A percentile compares a stretch with the other conserved stretches of the same genome.
Conservation (phyloP, 2,113 vertebrate genomes). For the Gulo gulo region DNA sequence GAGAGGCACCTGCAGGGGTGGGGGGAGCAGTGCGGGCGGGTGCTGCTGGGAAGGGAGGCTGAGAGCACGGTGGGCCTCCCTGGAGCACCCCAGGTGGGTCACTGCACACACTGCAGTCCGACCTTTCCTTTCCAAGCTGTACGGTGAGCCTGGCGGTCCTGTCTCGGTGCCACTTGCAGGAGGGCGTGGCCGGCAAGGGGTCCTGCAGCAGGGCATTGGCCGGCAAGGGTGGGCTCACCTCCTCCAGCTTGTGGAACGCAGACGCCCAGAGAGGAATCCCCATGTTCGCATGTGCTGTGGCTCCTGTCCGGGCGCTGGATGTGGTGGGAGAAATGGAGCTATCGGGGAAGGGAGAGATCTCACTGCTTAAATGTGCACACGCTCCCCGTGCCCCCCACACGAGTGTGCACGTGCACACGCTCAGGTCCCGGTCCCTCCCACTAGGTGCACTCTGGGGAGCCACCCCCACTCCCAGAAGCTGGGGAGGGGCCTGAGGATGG, state of each 20-base stretch:
- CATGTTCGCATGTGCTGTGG: not conserved
- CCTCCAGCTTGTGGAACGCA: not conserved
- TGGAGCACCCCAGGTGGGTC: not conserved
- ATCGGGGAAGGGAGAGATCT: not conserved
- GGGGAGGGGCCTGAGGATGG: not conserved
- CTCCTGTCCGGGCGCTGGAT: not conserved
- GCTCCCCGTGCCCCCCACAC: not conserved
- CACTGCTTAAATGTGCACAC: not conserved
- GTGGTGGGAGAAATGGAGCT: not conserved
- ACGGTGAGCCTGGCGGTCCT: not conserved
- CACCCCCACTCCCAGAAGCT: not conserved
- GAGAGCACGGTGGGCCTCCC: not conserved
- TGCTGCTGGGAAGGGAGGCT: not conserved
- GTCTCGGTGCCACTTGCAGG: too few relatives aligned
- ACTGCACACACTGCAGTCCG: not conserved
- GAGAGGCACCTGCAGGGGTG: too few relatives aligned
- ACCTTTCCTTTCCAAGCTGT: not conserved
- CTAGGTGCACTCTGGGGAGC: too few relatives aligned
- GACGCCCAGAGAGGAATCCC: not conserved
- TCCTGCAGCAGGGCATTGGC: not conserved
- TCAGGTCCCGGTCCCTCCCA: not conserved
- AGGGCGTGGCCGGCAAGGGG: not conserved
- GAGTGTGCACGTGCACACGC: not conserved
- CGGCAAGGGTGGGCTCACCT: not conserved
- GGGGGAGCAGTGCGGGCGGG: accelerated